A percentile compares a stretch with the other conserved stretches of the same genome.
These are phyloP conservation scores for Phoenoteleia sp. DNA, from an alignment of 2,888 invertebrate genomes.

Conservation along the genomic window DNA sequence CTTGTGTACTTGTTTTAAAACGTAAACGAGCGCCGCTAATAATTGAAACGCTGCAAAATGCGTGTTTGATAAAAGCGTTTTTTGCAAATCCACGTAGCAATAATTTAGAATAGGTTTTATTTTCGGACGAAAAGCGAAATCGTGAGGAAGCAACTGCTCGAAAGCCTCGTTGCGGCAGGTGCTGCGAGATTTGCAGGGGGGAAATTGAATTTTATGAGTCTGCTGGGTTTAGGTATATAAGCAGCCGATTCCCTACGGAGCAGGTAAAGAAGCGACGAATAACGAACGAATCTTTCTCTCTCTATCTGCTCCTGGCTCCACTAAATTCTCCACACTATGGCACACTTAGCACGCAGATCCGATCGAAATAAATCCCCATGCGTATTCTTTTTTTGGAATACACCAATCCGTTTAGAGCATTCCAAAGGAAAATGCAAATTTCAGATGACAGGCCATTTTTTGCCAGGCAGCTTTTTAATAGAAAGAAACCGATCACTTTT, in stretches of 20 bases:
- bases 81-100: slow-evolving; percentile 9
- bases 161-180: slow-evolving; percentile 28
- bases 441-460: no score
- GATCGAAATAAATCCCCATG: slow-evolving; percentile 9
- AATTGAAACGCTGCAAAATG: no score
- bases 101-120: slow-evolving; percentile 43
- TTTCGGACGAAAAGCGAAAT: slow-evolving; percentile 36
- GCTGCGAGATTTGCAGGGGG: slow-evolving; percentile 56
- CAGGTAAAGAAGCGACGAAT: slow-evolving; percentile 48
- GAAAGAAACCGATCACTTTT: no score
- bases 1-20: not conserved
- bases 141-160: slow-evolving; percentile 46
- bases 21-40: not conserved
- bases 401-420: no score
- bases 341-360: slow-evolving; percentile 28
- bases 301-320: slow-evolving; percentile 23
- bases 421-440: no score
- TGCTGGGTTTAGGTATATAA: slow-evolving; percentile 35
- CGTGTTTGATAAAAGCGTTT: not conserved
- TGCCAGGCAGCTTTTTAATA: not conserved
- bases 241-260: slow-evolving; percentile 49
- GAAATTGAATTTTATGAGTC: slow-evolving; percentile 60
- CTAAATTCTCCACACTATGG: slow-evolving; percentile 46
- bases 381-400: no score
- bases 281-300: slow-evolving; percentile 36